Percentiles rank a stretch among this genome's conserved stretches.
These are phyloP conservation scores for Seira sanloemensis DNA, from an alignment of 2,888 invertebrate species.

Conservation along the genomic window DNA sequence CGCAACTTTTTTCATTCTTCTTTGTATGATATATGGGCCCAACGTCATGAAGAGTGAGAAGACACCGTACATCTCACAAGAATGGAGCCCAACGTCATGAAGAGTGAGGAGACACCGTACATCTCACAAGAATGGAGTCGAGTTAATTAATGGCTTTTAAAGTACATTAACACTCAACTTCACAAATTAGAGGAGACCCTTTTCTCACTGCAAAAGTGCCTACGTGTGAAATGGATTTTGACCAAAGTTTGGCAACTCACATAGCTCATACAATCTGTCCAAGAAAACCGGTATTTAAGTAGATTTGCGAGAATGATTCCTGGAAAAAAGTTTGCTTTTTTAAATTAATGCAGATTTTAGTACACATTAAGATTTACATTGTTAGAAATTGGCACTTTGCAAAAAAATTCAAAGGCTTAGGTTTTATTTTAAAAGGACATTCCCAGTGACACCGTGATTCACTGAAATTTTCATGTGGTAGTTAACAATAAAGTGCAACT, in stretches of 20 bases:
- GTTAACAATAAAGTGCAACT: neutral
- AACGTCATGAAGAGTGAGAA: no score
- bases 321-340: neutral
- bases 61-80: slow-evolving; percentile 11
- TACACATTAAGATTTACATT: neutral
- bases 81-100: slow-evolving; percentile 15
- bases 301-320: neutral
- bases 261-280: neutral
- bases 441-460: neutral
- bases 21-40: neutral
- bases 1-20: neutral
- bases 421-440: no score
- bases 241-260: no score
- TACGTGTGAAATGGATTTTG: neutral
- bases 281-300: neutral
- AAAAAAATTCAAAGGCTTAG: no score
- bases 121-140: slow-evolving; percentile 32
- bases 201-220: neutral
- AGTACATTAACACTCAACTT: slow-evolving; percentile 24
- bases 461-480: no score
- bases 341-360: neutral
- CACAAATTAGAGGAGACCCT: neutral
- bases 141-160: slow-evolving; percentile 66
- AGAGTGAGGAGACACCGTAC: neutral
- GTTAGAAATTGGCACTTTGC: no score